Base-by-base conservation (phyloP, 2,113 vertebrate species). In the Blennius ocellaris region DNA sequence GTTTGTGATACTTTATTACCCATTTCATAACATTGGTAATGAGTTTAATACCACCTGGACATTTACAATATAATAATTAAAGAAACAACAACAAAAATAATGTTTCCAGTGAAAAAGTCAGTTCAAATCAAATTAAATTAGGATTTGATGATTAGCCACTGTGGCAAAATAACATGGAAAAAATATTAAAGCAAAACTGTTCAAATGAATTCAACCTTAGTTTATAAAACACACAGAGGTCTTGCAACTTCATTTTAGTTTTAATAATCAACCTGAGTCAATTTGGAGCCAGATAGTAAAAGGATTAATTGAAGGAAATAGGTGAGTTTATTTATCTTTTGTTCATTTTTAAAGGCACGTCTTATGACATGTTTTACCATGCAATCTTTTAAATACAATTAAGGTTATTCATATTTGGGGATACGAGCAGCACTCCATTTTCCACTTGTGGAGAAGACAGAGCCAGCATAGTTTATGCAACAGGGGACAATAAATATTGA, bases 401-500 rank as follows among this genome's bases (percentile, higher is more conserved):
- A 30, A 30, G 21, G 21, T 30, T 30, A 30, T 30, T 30, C 21
- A 30, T 30, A 30, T 30, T 30, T 30, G 21, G 21, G 21, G 21
- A 30, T 30, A 30, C 4, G 21, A 30, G 21, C 21, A 30, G 21
- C 21, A 30, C 21, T 30, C 21, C 21, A 30, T 30, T 30, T 30
- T 66, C 54, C 45, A 73, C 62, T 37, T 52, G 58, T 40, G 38
- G 57, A 56, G 37, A 67, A 67, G 37, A 77, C 55, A 21, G 30
- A 52, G 69, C 43, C 50, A 52, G 11, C n/a, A 60, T 71, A 64
- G 17, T 80, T 41, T 47, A 78, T 69, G 73, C 69, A 79, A 68
- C 44, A 57, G 17, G 78, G 38, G 21, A 61, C 59, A 65, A 82
- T 88, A 78, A 60, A 86, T 90, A 88, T 86, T 79, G 60, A 89